phyloP scores from a whole-genome alignment of 2,888 invertebrate species.

The Flabesymbios commensalis region DNA sequence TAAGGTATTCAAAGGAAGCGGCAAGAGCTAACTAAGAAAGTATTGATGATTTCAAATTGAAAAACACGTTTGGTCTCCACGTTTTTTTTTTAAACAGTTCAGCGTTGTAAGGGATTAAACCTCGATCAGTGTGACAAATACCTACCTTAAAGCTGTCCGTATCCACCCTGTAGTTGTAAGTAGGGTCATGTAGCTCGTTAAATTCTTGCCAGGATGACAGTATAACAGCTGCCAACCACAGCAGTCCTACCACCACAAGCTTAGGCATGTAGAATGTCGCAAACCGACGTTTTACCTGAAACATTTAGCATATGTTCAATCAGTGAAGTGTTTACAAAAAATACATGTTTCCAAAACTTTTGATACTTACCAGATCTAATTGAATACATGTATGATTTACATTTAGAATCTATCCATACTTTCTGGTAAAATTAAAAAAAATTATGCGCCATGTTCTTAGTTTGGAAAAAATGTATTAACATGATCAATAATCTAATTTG shows the following conservation, averaged over 20 bases:
- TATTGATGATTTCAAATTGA: too few species aligned
- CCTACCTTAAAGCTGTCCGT: slow-evolving; percentile 63
- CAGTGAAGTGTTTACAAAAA: background rate
- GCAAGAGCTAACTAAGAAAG: too few species aligned
- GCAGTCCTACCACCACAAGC: slow-evolving; percentile 79
- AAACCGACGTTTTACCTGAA: slow-evolving; percentile 84
- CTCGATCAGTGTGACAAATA: background rate
- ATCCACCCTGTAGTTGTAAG: slow-evolving; percentile 86
- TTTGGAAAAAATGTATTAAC: too few species aligned
- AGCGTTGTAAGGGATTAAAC: too few species aligned
- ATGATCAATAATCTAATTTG: too few species aligned
- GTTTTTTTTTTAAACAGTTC: too few species aligned
- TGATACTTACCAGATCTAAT: background rate
- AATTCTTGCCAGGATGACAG: slow-evolving; percentile 88
- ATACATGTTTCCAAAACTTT: background rate
- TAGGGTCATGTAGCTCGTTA: slow-evolving; percentile 86
- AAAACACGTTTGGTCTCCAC: too few species aligned
- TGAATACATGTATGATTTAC: too few species aligned
- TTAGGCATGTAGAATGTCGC: slow-evolving; percentile 90
- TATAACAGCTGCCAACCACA: slow-evolving; percentile 85
- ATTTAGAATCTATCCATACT: too few species aligned
- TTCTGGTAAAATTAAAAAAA: too few species aligned
- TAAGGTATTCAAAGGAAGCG: too few species aligned
- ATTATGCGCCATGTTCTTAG: too few species aligned
- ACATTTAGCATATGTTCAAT: slow-evolving; percentile 22